Evolutionary conservation across 1,140 invertebrate genomes (phyloP), one percentile per base, ranked within the genome.

Genomic region (Neodiprion lecontei): DNA sequence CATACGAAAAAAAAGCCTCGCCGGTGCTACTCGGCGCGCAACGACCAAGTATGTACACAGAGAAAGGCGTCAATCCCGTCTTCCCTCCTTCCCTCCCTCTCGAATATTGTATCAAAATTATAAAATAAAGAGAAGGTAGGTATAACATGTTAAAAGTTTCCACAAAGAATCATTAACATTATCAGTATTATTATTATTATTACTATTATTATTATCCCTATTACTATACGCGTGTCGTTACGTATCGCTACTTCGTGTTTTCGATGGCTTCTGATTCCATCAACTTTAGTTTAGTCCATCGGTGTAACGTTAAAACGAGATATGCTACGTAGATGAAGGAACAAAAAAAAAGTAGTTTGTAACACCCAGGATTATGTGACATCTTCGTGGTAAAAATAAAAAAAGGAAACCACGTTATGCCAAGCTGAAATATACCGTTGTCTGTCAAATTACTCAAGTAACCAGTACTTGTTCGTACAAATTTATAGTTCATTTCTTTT

Each of bases 61-160:
- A 72, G 47, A 65, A 73, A 65, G 61, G 28, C 28, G 28, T 40
- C 28, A 48, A 2, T 67, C 40, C 14, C 65, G 61, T n/a, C 23
- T 48, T n/a, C 1, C 48, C 53, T 40, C 47, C 48, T 75, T 70
- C 17, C 47, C 73, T 76, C 78, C 28, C 28, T 40, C 28, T 61
- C 73, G 78, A 80, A 79, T 79, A 79, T 79, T 78, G 76, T 76
- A 81, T 82, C 79, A 83, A 81, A 82, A 81, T 82, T 82, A 81
- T 81, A 81, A 83, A 82, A 83, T 75, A 76, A 40, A 40, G 70
- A 83, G 80, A 81, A 77, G 76, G 75, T 28, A 7, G 14, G n/a
- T 68, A 50, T 72, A n/a, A 72, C 49, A 72, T 50, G 50, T 72
- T 72, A 40, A 40, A 72, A 48, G 70, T n/a, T 50, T 72, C 49